Evolutionary conservation across 2,113 vertebrate species (phyloP), one percentile per base, ranked within the genome.

Genomic region (Centropus bengalensis): DNA sequence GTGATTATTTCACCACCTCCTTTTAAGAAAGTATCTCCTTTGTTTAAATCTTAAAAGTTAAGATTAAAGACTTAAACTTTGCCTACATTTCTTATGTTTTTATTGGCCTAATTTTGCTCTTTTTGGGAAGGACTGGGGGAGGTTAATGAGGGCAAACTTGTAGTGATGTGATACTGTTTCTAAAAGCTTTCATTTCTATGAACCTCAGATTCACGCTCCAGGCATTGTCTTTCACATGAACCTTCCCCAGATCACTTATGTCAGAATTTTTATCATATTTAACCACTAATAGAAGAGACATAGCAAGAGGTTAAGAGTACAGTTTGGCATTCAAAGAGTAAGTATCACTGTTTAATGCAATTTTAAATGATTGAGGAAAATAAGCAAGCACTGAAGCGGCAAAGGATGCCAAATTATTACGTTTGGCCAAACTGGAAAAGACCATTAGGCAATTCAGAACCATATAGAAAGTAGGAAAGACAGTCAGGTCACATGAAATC

Each of bases 351-450:
- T 54, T 67, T 85, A 92, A 92, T 51, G n/a, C 16, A 47, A 86
- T 88, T 93, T 83, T 45, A 73, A 94, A 82, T 40, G 40, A 92
- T 1, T 71, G 20, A 32, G 51, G 30, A 89, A 93, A 96, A 82
- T 32, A 47, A 81, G 23, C 27, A 91, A 82, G 69, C 42, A 59
- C 21, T 19, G 8, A 74, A 82, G 51, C 9, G n/a, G 22, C 13
- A 95, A 93, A 47, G 32, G 0, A 78, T 62, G 32, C 20, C 54
- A 84, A 91, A 62, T 73, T 67, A 82, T 71, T 73, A 78, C 79
- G 19, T 73, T 87, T 76, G 85, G 49, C 4, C 60, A 54, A 89
- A 73, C 36, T 56, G 87, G 44, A 73, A 75, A 63, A 84, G 16
- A 51, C 9, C 14, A 23, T 58, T 24, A 82, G 75, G 45, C 85